Conservation (phyloP, 2,113 vertebrate species). For the Sylvia atricapilla region DNA sequence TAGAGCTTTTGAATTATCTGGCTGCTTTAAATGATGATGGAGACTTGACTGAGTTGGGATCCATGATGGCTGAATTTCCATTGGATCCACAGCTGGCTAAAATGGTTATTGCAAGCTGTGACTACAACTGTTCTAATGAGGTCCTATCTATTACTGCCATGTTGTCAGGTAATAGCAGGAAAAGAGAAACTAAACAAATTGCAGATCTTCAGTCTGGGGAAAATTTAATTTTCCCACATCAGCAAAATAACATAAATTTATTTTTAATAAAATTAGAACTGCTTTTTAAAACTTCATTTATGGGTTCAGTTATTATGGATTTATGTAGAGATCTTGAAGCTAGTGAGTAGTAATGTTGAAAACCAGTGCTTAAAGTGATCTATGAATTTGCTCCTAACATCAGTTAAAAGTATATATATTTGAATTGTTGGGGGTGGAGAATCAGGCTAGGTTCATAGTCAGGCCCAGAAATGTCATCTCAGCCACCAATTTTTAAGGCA, state of each 20-base stretch:
- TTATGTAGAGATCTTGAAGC: background rate
- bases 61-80: conserved; percentile 98
- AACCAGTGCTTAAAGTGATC: background rate
- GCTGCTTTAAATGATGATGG: conserved; percentile 95
- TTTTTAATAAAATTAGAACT: background rate
- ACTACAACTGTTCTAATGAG: conserved; percentile 99
- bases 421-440: background rate
- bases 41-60: conserved; percentile 94
- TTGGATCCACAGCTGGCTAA: conserved; percentile 96
- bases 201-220: conserved; percentile 62
- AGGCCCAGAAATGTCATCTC: background rate
- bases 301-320: background rate
- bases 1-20: conserved; percentile 95
- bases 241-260: background rate
- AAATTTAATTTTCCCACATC: conserved; percentile 16
- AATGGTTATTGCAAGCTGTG: conserved; percentile 99
- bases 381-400: background rate
- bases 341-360: background rate
- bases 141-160: conserved; percentile 98
- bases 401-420: background rate
- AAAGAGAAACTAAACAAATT: conserved; percentile 59
- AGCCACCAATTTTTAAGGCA: background rate
- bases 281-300: background rate
- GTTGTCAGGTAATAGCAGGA: conserved; percentile 95
- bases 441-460: background rate